A percentile compares a stretch with the other conserved stretches of the same genome.
phyloP scores from a whole-genome alignment of 2,888 invertebrate genomes.

The Ophioninae sp. region DNA sequence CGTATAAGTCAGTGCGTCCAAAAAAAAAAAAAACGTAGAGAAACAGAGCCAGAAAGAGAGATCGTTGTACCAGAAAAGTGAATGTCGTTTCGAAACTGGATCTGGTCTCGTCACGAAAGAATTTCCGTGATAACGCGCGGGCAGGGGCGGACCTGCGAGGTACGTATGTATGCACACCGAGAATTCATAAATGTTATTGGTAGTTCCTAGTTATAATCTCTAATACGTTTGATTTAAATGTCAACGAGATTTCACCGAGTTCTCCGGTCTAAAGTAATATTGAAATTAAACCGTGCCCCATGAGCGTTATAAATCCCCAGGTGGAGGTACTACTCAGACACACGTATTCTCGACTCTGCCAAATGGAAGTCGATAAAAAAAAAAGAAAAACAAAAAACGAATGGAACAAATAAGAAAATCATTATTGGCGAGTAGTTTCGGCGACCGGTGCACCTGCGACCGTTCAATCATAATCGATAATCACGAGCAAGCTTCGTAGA shows the following conservation, averaged over 20 bases:
- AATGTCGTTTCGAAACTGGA: slow-evolving; percentile 59
- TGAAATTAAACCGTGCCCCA: slow-evolving; percentile 44
- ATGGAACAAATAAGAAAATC: slow-evolving; percentile 7
- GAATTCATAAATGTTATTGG: slow-evolving; percentile 45
- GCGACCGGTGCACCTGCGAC: slow-evolving; percentile 57
- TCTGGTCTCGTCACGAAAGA: slow-evolving; percentile 62
- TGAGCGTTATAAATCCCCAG: slow-evolving; percentile 32
- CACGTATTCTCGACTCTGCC: slow-evolving; percentile 1
- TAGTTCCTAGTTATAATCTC: slow-evolving; percentile 56
- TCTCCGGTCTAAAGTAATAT: slow-evolving; percentile 57
- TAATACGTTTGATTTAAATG: slow-evolving; percentile 64
- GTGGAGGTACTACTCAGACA: not conserved
- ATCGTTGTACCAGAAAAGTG: slow-evolving; percentile 52
- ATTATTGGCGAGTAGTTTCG: slow-evolving; percentile 26
- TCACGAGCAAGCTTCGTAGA: slow-evolving; percentile 23
- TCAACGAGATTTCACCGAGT: slow-evolving; percentile 59
- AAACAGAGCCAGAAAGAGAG: slow-evolving; percentile 27
- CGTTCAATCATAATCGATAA: slow-evolving; percentile 61
- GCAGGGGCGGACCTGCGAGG: slow-evolving; percentile 43
- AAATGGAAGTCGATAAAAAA: not conserved
- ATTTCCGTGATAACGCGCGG: slow-evolving; percentile 59
- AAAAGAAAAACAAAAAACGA: not conserved
- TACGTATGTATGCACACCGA: not conserved
- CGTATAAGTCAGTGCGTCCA: slow-evolving; percentile 3
- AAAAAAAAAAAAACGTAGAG: slow-evolving; percentile 14